Conservation (phyloP, 2,888 invertebrate species). For the Diabrotica balteata region DNA sequence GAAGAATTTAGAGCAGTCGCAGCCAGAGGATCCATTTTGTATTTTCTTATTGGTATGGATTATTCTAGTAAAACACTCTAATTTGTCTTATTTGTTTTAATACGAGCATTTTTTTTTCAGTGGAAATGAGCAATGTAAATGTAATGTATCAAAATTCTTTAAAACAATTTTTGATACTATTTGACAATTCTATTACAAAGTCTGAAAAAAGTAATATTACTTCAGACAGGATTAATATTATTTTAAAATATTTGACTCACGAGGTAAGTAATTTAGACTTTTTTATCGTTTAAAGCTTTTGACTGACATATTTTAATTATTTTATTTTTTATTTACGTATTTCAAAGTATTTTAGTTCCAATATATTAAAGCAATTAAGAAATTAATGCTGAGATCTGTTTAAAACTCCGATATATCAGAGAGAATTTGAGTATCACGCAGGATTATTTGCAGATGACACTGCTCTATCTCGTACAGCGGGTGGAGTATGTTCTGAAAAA, state of each 20-base stretch:
- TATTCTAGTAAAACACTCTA: background rate
- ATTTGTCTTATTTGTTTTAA: background rate
- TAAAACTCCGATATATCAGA: too few species aligned
- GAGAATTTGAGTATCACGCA: too few species aligned
- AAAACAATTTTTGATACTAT: constrained; percentile 91
- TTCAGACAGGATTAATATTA: constrained; percentile 86
- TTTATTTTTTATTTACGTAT: too few species aligned
- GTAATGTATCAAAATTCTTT: constrained; percentile 97
- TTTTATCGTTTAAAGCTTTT: background rate
- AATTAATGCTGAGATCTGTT: too few species aligned
- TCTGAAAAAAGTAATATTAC: constrained; percentile 86
- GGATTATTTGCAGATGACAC: too few species aligned
- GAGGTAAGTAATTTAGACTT: constrained; percentile 61
- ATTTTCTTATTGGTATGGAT: constrained; percentile 76
- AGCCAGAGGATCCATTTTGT: constrained; percentile 90
- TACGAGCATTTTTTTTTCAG: constrained; percentile 52
- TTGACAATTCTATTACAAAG: constrained; percentile 92
- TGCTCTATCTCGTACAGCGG: too few species aligned
- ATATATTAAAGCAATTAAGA: too few species aligned
- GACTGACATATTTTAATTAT: background rate
- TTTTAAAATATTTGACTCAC: constrained; percentile 86
- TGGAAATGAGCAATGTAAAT: constrained; percentile 97
- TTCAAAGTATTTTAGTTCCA: too few species aligned
- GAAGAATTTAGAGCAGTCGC: constrained; percentile 97
- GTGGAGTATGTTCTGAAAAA: too few species aligned